Evolutionary conservation across 2,797 vertebrate genomes (phyloP).

Genomic region (Margarornis squamiger): DNA sequence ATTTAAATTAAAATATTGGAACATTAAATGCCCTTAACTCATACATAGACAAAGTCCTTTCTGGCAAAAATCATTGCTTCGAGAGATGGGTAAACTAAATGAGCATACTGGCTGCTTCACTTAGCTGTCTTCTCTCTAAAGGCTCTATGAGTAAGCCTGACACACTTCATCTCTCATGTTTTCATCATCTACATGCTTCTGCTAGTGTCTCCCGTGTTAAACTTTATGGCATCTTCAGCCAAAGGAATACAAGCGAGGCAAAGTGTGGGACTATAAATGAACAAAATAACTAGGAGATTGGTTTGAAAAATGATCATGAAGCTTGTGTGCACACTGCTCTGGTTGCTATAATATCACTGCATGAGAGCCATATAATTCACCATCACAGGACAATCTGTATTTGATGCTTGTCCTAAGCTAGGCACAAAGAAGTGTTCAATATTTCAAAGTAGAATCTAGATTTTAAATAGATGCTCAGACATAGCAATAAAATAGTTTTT

Average conservation of each 20-base stretch:
- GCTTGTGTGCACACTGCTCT: background rate
- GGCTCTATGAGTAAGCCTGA: constrained; percentile 10
- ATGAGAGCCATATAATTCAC: background rate
- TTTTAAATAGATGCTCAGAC: background rate
- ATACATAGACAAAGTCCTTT: background rate
- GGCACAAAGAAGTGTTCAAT: background rate
- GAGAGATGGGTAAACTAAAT: background rate
- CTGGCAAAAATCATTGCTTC: background rate
- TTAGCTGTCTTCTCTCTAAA: constrained; percentile 14
- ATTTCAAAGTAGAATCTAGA: background rate
- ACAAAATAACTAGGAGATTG: background rate
- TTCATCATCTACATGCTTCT: background rate
- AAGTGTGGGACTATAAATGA: background rate
- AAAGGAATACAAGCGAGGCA: background rate
- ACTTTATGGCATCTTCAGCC: background rate
- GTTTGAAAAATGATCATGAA: background rate
- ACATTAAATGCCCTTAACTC: background rate
- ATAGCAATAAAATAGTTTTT: background rate
- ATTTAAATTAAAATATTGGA: background rate
- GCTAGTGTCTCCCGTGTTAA: background rate
- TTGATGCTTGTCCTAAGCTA: background rate
- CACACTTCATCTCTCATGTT: constrained; percentile 1
- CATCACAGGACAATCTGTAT: background rate
- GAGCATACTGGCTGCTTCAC: constrained; percentile 39
- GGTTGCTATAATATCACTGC: background rate